Base-by-base conservation (phyloP, 1,140 invertebrate genomes). In the Leptinotarsa undecemlineata region DNA sequence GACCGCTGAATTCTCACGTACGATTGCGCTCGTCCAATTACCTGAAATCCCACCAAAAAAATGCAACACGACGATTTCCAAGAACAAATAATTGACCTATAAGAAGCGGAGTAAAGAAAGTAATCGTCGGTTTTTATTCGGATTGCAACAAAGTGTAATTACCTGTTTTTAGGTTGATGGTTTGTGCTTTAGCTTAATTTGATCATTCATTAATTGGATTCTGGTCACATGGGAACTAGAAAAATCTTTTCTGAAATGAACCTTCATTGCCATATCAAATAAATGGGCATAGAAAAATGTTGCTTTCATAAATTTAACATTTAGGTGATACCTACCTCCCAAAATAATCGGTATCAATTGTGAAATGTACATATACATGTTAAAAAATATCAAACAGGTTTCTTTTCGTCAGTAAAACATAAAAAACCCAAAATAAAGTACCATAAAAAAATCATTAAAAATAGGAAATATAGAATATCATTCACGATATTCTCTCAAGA, bases 91-190 rank as follows among this genome's bases (percentile, higher is more conserved):
- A 63, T 68, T 60, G 64, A 68, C 63, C 20, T 73, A 60, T 68
- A 63, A 73, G 42, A 67, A 66, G 70, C 23, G 19, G 57, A 72
- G 42, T 20, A 74, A 61, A 71, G 70, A 57, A 70, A 68, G 47
- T 48, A 66, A 68, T 68, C 66, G 66, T 33, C 33, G 19, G 47
- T 70, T 70, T 70, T 70, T 70, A 26, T 70, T 57, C 47, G 68
- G n/a, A 70, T 70, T 70, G 47, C 51, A n/a, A 70, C 68, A 51
- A 70, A 21, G 68, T 70, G 63, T 64, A 68, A 68, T 68, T 68
- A 42, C n/a, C 11, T 11, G 15, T 68, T 68, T 68, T 68, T 68
- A 17, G 23, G 66, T 68, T 48, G 19, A 68, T 68, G 23, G 42
- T 47, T n/a, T 68, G 33, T 26, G n/a, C 66, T 68, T 47, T 42